A percentile compares a stretch with the other conserved stretches of the same genome.
Conservation (phyloP, 2,888 invertebrate genomes). For the Nemotelus nigrinus region DNA sequence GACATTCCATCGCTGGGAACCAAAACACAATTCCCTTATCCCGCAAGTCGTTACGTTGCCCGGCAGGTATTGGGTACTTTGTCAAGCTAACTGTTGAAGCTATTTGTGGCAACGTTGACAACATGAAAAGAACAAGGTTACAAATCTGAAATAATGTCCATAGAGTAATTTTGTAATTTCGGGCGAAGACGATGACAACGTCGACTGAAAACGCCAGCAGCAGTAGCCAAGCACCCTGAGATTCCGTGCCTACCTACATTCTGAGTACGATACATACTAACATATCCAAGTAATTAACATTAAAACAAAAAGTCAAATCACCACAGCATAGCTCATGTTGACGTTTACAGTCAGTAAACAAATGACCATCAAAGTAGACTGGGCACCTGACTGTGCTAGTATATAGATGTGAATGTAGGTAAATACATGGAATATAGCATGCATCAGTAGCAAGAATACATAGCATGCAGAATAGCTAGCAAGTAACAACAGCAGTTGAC, state of each 20-base stretch:
- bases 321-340: not conserved
- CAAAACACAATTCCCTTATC: too few species aligned
- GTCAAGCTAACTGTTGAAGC: not conserved
- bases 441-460: not conserved
- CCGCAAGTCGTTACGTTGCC: too few species aligned
- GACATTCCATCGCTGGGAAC: too few species aligned
- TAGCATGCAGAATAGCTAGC: not conserved
- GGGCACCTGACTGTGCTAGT: not conserved
- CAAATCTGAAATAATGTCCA: not conserved
- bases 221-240: too few species aligned
- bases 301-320: conserved; percentile 11
- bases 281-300: conserved; percentile 16
- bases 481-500: not conserved
- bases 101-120: not conserved
- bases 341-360: conserved; percentile 13
- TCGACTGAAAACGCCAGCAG: too few species aligned
- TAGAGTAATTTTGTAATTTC: conserved; percentile 8
- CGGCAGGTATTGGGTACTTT: too few species aligned
- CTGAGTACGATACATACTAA: not conserved
- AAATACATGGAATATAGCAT: not conserved
- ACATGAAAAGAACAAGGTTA: conserved; percentile 14
- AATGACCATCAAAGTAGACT: not conserved
- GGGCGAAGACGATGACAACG: too few species aligned
- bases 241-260: too few species aligned
- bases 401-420: conserved; percentile 5